A percentile compares a stretch with the other conserved stretches of the same genome.
Evolutionary conservation across 2,113 vertebrate species (phyloP).

Genomic region (Parotia lawesii): DNA sequence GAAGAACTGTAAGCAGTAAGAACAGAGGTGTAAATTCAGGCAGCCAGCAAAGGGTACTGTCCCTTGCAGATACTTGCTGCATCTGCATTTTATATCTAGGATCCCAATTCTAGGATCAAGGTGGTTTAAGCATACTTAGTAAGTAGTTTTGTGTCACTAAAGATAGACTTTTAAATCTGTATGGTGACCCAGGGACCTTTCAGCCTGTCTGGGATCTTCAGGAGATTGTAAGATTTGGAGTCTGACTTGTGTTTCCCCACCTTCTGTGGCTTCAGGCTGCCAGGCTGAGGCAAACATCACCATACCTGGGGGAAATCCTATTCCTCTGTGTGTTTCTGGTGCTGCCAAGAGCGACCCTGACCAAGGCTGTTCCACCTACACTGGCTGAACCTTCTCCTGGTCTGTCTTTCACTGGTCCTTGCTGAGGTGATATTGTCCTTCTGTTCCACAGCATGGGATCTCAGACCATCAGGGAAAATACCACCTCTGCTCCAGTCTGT

Average conservation of each 20-base stretch:
- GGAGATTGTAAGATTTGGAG: accelerated
- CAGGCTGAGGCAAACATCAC: not conserved
- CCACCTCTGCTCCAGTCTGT: not conserved
- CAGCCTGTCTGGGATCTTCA: not conserved
- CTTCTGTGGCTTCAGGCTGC: not conserved
- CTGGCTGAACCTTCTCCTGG: accelerated
- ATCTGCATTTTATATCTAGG: not conserved
- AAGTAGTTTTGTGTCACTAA: not conserved
- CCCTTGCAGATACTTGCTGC: not conserved
- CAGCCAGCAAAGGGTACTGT: not conserved
- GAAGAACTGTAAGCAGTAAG: not conserved
- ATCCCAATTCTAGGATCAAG: not conserved
- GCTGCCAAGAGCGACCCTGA: accelerated
- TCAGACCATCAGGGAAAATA: not conserved
- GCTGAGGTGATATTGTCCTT: not conserved
- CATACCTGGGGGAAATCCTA: accelerated
- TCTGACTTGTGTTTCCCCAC: not conserved
- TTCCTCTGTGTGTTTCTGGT: not conserved
- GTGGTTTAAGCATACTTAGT: not conserved
- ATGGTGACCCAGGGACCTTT: not conserved
- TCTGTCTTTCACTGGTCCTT: not conserved
- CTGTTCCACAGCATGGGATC: not conserved
- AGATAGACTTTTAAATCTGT: not conserved
- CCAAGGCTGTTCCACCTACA: not conserved
- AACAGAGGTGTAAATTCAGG: not conserved